Base-by-base conservation (phyloP, 2,797 vertebrate species). In the Manis pentadactyla region DNA sequence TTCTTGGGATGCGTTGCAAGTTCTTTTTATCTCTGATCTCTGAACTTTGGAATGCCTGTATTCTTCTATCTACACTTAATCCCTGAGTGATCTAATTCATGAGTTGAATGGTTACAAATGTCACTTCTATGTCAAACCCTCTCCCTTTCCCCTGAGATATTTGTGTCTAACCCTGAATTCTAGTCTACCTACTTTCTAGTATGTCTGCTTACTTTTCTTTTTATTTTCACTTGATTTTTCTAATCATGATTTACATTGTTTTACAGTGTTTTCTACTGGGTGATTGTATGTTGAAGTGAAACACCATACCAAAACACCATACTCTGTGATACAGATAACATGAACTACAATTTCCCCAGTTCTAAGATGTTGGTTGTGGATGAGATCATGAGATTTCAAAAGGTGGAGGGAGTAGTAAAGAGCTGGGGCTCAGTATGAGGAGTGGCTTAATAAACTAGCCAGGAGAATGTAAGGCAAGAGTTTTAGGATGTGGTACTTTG, bases 21-120 rank as follows among this genome's bases (percentile, higher is more conserved):
- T 83, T 94, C 11, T 84, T 87, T 42, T 46, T 11, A 51, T 4
- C 17, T 66, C 23, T 89, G 34, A 66, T 46, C 29, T 91, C 73
- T 84, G 68, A 82, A 87, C 18, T 46, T 37, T 64, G 51, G 27
- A 73, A 19, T 95, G 49, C 27, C 39, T 87, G 2, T 87, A 31
- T 93, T 75, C 55, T 46, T 87, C 68, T 84, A 4, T 86, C 29
- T 93, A 34, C 27, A 49, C 14, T 77, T n/a, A 92, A n/a, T 90
- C 34, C 13, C 4, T 66, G 69, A 77, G 39, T 86, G 69, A 94
- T 71, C 39, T 55, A 25, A 81, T 31, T 81, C 19, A 13, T 21
- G 61, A 78, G 31, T 77, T 91, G 59, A 27, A 42, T 68, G 19
- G 17, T 71, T 95, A 97, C 29, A 81, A 78, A 91, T 85, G 69